Percentiles rank a stretch among this genome's conserved stretches.
Conservation (phyloP, 2,888 invertebrate species). For the Lasioglossum lativentre region DNA sequence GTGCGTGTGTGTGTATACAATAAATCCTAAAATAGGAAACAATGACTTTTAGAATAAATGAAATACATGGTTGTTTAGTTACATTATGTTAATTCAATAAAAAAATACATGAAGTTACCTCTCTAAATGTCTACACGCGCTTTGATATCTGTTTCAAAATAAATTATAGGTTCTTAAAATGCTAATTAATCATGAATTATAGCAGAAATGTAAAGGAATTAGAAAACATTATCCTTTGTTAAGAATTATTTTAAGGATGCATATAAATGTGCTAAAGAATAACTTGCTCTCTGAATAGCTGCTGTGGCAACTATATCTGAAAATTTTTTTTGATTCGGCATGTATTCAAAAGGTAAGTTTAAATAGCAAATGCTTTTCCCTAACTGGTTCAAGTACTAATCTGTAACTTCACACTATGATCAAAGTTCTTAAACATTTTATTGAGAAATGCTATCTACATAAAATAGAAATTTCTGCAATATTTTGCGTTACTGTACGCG, state of each 20-base stretch:
- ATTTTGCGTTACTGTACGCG: constrained; percentile 12
- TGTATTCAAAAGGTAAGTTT: not conserved
- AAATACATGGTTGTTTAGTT: not conserved
- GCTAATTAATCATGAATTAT: not conserved
- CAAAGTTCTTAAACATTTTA: constrained; percentile 16
- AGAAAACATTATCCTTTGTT: not conserved
- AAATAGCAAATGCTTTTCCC: not conserved
- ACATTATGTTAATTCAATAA: constrained; percentile 13
- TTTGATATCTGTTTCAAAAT: not conserved
- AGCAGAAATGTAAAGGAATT: not conserved
- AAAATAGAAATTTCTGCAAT: constrained; percentile 30
- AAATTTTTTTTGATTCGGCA: not conserved
- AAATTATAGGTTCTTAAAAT: not conserved
- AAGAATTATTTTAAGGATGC: not conserved
- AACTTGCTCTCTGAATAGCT: constrained; percentile 7
- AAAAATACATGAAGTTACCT: constrained; percentile 19
- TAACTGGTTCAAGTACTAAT: constrained; percentile 23
- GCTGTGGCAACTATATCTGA: constrained; percentile 8
- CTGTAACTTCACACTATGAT: constrained; percentile 1
- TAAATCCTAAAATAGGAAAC: not conserved
- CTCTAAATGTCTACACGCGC: not conserved
- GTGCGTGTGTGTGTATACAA: not conserved
- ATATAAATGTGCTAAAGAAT: constrained; percentile 7
- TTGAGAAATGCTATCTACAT: constrained; percentile 8
- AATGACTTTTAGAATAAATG: constrained; percentile 2